Conservation (phyloP, 1,140 invertebrate species). For the Lutraria rhynchaena region DNA sequence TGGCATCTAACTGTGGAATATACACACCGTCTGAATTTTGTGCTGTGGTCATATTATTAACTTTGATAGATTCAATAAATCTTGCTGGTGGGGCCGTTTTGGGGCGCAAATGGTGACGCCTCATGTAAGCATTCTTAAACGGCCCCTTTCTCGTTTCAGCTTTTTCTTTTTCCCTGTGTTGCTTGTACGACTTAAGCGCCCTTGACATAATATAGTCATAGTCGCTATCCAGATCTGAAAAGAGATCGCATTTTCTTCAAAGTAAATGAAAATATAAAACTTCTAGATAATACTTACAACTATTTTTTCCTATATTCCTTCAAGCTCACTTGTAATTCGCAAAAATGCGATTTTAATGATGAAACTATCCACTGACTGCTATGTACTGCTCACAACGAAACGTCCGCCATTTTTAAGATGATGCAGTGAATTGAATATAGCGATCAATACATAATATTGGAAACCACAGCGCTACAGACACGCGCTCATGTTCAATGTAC, state of each 20-base stretch:
- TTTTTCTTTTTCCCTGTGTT: conserved; percentile 64
- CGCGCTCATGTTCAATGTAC: no score
- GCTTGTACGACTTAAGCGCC: conserved; percentile 68
- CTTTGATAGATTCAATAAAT: conserved; percentile 41
- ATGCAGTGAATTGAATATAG: background rate
- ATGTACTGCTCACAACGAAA: no score
- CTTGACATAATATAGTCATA: conserved; percentile 75
- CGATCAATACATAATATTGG: no score
- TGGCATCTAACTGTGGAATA: conserved; percentile 27
- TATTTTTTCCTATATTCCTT: no score
- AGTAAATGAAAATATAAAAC: no score
- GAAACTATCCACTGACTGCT: no score
- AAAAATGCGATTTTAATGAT: no score
- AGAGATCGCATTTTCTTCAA: no score
- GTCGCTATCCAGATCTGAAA: conserved; percentile 73
- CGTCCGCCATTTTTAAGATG: background rate
- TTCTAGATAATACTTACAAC: no score
- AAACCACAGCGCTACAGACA: background rate
- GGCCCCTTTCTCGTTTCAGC: conserved; percentile 61
- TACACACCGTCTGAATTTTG: background rate
- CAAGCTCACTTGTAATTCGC: no score
- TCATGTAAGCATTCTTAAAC: conserved; percentile 58
- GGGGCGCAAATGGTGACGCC: conserved; percentile 43
- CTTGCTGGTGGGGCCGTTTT: conserved; percentile 47
- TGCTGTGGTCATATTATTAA: conserved; percentile 2